Conservation (phyloP, 1,140 invertebrate species). For the Pteromalus puparum region DNA sequence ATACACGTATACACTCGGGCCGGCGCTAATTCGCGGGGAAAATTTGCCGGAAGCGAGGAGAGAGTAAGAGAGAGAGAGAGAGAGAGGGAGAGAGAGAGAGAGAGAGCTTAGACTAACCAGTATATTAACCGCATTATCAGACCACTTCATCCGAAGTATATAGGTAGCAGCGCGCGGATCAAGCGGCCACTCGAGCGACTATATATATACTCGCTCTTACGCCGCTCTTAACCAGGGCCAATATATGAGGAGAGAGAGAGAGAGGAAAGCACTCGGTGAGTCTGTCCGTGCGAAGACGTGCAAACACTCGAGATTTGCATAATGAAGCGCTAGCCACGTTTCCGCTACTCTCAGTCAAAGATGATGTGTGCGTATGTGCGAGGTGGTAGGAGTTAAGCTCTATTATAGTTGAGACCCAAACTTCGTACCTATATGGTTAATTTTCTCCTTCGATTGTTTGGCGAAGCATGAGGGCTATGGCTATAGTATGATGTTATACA, state of each 20-base stretch:
- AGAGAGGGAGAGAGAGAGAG: neutral
- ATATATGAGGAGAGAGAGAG: neutral
- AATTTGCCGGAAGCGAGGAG: neutral
- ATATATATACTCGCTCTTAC: neutral
- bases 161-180: neutral
- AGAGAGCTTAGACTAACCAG: constrained; percentile 10
- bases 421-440: no score
- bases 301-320: constrained; percentile 49
- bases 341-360: constrained; percentile 1
- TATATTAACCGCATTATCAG: constrained; percentile 25
- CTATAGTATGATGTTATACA: no score
- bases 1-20: neutral
- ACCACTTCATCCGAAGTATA: neutral
- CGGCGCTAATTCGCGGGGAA: neutral
- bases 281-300: constrained; percentile 13
- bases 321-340: constrained; percentile 34
- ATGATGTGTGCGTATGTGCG: neutral
- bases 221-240: neutral
- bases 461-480: no score
- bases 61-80: no score
- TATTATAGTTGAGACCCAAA: no score
- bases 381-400: no score
- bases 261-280: no score
- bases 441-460: no score
- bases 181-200: neutral